Conservation (phyloP, 1,140 invertebrate genomes). For the Saxidomus purpurata region DNA sequence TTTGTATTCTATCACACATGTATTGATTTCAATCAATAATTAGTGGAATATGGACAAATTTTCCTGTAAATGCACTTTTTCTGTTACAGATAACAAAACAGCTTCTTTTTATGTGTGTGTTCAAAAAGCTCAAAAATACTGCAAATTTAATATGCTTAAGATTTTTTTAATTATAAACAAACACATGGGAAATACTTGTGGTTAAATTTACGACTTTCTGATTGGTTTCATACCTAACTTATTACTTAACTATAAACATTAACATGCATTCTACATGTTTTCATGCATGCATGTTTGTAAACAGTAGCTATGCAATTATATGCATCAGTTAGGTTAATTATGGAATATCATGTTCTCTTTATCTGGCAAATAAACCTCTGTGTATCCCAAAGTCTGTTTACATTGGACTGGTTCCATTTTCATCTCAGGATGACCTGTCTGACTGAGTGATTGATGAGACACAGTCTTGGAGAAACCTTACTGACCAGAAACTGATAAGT, state of each 20-base stretch:
- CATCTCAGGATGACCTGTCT: background rate
- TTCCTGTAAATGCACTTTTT: no score
- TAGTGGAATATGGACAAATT: no score
- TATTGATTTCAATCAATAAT: no score
- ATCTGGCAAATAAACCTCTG: background rate
- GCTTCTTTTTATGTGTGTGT: no score
- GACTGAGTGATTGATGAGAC: background rate
- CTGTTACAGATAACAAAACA: no score
- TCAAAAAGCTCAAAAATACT: no score
- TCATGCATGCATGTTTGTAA: slow-evolving; percentile 2
- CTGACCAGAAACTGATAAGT: no score
- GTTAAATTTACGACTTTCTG: background rate
- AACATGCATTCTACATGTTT: background rate
- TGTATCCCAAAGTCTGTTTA: background rate
- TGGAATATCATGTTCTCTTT: background rate
- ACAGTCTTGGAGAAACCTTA: no score
- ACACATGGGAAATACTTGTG: background rate
- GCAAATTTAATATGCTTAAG: no score
- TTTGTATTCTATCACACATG: no score
- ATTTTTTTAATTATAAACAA: no score
- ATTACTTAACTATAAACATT: background rate
- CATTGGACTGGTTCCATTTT: background rate
- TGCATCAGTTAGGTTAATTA: background rate
- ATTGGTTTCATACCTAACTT: background rate
- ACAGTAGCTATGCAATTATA: background rate